Percentiles rank a stretch among this genome's conserved stretches.
phyloP scores from a whole-genome alignment of 2,113 vertebrate genomes.

The Guaruba guarouba region DNA sequence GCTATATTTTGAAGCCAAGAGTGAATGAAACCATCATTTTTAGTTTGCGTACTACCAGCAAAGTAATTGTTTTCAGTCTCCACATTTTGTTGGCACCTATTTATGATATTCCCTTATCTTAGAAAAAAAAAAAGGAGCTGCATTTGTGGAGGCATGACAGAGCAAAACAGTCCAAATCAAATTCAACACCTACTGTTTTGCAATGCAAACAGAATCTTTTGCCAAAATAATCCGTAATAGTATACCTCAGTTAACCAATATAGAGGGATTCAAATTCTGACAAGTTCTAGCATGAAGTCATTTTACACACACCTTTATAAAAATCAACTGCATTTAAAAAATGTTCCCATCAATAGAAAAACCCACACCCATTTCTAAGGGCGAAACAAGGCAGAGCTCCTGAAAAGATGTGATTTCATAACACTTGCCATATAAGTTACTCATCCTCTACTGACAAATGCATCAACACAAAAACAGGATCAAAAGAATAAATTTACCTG shows the following conservation, averaged over 20 bases:
- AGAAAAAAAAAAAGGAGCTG: neutral
- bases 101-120: neutral
- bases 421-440: neutral
- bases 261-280: neutral
- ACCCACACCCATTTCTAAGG: neutral
- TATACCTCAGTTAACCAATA: neutral
- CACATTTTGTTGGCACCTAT: neutral
- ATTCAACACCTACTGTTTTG: neutral
- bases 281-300: neutral
- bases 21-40: neutral
- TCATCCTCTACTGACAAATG: neutral
- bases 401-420: neutral
- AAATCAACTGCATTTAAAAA: neutral
- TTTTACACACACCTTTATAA: neutral
- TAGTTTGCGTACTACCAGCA: neutral
- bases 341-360: neutral
- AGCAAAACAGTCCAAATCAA: neutral
- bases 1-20: neutral
- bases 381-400: neutral
- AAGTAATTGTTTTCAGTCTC: neutral
- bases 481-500: neutral
- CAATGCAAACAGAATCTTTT: neutral
- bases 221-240: neutral
- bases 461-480: neutral
- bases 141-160: neutral